Base-by-base conservation (phyloP, 2,113 vertebrate species). In the Mormoops blainvillei region DNA sequence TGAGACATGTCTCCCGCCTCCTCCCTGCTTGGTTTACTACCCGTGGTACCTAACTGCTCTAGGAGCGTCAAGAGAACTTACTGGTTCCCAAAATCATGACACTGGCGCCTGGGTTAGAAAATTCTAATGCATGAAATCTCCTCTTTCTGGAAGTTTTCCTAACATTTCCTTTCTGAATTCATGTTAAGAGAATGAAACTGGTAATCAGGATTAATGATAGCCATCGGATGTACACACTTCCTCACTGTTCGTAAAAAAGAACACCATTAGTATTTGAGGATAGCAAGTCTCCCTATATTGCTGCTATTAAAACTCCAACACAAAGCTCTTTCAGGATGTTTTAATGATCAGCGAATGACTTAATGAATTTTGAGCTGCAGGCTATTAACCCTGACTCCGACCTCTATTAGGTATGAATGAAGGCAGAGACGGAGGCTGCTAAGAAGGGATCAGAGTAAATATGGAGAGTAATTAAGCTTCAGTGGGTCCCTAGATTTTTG, bases 321-420 rank as follows among this genome's bases (percentile, higher is more conserved):
- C 92, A 96, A 89, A 96, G 95, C 95, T 90, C 67, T 97, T 98
- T 93, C 91, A 97, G 96, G 96, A 92, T 93, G 94, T 97, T 97
- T 97, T 97, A 98, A 98, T 97, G 97, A 97, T 98, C 95, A 97
- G 91, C 74, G 94, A 97, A 88, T 97, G 95, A 97, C 97, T 98
- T 98, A 97, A 97, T 98, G 97, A 97, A 97, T 94, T 94, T 91
- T 82, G 97, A 98, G 89, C 97, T 98, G 96, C 78, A 98, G 93
- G 94, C 95, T 98, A 96, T 98, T 99, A 99, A 98, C 97, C 89
- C 96, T 92, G 94, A 95, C 77, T 89, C 94, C 87, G 96, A 98
- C 89, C 94, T 98, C 98, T 95, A 97, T 96, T 97, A 96, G 96
- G 94, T 90, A 78, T 97, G 95, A 98, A 95, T 98, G 98, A 97